Conservation (phyloP, 1,140 invertebrate species). For the Eurosta solidaginis region DNA sequence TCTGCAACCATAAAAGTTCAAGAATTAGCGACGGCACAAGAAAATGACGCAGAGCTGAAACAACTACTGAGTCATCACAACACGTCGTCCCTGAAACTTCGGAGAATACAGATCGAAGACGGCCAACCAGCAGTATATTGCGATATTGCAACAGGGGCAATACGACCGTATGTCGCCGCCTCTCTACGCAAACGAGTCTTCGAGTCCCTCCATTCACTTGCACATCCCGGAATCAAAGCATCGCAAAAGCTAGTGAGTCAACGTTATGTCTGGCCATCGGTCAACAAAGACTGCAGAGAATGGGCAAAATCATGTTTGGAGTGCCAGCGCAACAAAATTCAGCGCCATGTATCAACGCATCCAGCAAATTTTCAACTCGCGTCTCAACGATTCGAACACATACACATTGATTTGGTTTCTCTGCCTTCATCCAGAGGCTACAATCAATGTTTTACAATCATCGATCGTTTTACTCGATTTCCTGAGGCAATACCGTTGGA, state of each 20-base stretch:
- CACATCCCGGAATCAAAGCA: not conserved
- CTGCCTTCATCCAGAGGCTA: constrained; percentile 47
- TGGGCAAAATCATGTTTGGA: not conserved
- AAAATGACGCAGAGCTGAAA: too few relatives aligned
- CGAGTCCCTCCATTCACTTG: not conserved
- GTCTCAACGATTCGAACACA: not conserved
- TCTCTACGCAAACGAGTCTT: not conserved
- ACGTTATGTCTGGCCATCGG: not conserved
- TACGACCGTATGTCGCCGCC: not conserved
- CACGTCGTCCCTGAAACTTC: too few relatives aligned
- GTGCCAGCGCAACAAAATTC: constrained; percentile 2
- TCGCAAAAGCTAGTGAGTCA: not conserved
- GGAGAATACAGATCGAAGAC: not conserved
- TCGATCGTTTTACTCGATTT: constrained; percentile 57
- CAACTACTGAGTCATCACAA: too few relatives aligned
- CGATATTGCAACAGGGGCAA: not conserved
- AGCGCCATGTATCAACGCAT: not conserved
- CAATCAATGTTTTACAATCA: constrained; percentile 53
- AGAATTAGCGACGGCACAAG: too few relatives aligned
- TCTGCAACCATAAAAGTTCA: too few relatives aligned
- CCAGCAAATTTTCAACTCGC: not conserved
- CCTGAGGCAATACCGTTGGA: constrained; percentile 52
- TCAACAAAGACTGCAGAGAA: not conserved
- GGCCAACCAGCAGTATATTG: not conserved
- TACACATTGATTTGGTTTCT: constrained; percentile 32